Evolutionary conservation across 2,888 invertebrate species (phyloP).

Genomic region (Panopea generosa): DNA sequence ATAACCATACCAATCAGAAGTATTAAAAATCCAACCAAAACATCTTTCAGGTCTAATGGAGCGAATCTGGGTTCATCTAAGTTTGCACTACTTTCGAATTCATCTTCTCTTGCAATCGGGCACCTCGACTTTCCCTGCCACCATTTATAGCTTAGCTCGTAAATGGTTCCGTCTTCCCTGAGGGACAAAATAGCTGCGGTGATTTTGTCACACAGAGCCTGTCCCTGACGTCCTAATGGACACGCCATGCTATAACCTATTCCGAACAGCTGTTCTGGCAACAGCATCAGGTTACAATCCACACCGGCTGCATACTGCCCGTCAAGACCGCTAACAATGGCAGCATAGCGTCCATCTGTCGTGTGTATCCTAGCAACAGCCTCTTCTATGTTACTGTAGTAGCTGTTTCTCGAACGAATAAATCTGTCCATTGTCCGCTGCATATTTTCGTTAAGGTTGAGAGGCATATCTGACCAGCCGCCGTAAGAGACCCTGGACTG

Average conservation of each 20-base stretch:
- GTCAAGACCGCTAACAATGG: slow-evolving; percentile 32
- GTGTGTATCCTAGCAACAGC: slow-evolving; percentile 28
- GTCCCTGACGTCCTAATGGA: not conserved
- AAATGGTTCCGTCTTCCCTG: slow-evolving; percentile 18
- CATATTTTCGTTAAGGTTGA: slow-evolving; percentile 33
- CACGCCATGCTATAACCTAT: slow-evolving; percentile 36
- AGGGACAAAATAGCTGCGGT: slow-evolving; percentile 19
- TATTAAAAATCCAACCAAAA: no score
- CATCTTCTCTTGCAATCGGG: slow-evolving; percentile 22
- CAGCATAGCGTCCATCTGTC: slow-evolving; percentile 19
- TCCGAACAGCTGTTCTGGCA: slow-evolving; percentile 32
- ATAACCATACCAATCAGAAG: no score
- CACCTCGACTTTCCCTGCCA: slow-evolving; percentile 22
- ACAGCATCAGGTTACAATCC: slow-evolving; percentile 36
- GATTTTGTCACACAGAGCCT: slow-evolving; percentile 24
- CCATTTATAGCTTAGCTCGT: slow-evolving; percentile 26
- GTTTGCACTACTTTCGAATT: slow-evolving; percentile 11
- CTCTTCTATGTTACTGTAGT: slow-evolving; percentile 24
- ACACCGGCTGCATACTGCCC: slow-evolving; percentile 23
- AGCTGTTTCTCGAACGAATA: slow-evolving; percentile 26
- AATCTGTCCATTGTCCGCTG: slow-evolving; percentile 33
- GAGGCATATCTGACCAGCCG: slow-evolving; percentile 43
- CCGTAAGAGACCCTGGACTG: slow-evolving; percentile 43
- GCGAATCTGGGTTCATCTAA: no score
- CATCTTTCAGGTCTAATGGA: no score